phyloP scores from a whole-genome alignment of 2,797 vertebrate species.

The Pangasius djambal region DNA sequence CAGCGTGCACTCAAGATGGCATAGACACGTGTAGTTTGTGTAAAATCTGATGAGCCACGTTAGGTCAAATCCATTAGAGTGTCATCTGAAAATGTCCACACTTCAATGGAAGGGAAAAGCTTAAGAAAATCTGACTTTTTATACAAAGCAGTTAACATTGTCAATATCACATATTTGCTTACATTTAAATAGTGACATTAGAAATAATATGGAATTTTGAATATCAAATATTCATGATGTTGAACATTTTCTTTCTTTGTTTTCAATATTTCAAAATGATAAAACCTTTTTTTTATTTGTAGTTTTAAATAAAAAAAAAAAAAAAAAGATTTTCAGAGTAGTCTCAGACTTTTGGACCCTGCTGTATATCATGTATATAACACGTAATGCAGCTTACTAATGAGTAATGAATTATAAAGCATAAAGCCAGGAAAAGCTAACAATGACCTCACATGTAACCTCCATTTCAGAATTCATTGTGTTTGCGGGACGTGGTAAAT shows the following conservation, averaged over 20 bases:
- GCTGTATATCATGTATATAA: neutral
- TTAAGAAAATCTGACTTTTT: neutral
- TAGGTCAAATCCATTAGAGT: neutral
- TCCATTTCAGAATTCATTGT: neutral
- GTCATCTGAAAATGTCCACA: neutral
- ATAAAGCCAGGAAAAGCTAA: neutral
- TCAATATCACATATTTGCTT: neutral
- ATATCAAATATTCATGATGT: neutral
- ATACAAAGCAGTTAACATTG: neutral
- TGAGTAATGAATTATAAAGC: neutral
- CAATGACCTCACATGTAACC: neutral
- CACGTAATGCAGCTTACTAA: neutral
- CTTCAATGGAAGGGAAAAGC: neutral
- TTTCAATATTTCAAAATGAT: neutral
- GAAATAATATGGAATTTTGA: neutral
- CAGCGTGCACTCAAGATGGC: neutral
- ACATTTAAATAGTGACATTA: neutral
- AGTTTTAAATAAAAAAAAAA: neutral
- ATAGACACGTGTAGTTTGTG: neutral
- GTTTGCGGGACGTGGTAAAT: neutral
- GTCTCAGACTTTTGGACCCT: neutral
- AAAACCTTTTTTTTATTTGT: neutral
- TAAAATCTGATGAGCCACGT: neutral
- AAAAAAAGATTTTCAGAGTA: neutral
- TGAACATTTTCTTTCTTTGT: neutral